phyloP scores from a whole-genome alignment of 2,797 vertebrate species.

The Bradypodion ventrale region DNA sequence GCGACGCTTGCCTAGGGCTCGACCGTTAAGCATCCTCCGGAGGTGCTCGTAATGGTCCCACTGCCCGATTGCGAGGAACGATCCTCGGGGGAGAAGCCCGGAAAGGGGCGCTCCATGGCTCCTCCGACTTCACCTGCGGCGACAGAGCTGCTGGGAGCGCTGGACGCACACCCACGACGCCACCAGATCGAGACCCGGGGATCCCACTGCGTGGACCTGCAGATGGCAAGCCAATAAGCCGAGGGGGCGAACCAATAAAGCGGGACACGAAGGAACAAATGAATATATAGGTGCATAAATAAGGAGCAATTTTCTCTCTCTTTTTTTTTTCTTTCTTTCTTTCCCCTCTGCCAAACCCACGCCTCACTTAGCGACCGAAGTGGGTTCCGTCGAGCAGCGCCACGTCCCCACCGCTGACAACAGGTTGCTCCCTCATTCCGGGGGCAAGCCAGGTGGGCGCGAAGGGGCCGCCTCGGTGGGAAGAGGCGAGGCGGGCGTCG shows the following conservation, averaged over 20 bases:
- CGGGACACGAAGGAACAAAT: too few relatives aligned
- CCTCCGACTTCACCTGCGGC: background rate
- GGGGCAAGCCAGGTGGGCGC: constrained; percentile 18
- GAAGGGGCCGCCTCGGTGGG: background rate
- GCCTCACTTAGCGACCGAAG: background rate
- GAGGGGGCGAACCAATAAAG: too few relatives aligned
- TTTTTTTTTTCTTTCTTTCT: too few relatives aligned
- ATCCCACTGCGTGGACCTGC: background rate
- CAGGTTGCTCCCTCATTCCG: constrained; percentile 39
- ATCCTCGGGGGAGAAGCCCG: constrained; percentile 36
- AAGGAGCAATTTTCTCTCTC: too few relatives aligned
- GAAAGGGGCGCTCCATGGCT: constrained; percentile 24
- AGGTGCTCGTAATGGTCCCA: background rate
- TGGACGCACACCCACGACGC: too few relatives aligned
- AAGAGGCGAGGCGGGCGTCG: constrained; percentile 23
- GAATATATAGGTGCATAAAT: too few relatives aligned
- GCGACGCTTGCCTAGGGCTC: constrained; percentile 56
- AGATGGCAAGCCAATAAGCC: too few relatives aligned
- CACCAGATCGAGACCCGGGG: background rate
- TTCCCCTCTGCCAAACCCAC: background rate
- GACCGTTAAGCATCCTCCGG: constrained; percentile 53
- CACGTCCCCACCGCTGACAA: background rate
- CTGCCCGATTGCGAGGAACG: constrained; percentile 19
- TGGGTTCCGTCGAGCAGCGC: background rate
- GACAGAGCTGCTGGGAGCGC: too few relatives aligned